Base-by-base conservation (phyloP, 2,888 invertebrate species). In the Fragum sueziense region DNA sequence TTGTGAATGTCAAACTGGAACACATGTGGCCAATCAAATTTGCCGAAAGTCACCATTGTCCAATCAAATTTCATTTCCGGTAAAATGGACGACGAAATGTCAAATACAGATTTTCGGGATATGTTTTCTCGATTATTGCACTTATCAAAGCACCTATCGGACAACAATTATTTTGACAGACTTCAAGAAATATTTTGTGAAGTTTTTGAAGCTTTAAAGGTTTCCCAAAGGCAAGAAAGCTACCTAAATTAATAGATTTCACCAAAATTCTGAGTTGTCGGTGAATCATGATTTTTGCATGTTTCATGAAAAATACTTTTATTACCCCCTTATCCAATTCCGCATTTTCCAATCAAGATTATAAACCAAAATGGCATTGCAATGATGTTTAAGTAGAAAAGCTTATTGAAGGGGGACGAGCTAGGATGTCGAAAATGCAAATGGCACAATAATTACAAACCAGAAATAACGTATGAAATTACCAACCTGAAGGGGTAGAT, bases 1-100 rank as follows among this genome's bases (percentile, higher is more conserved):
- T n/a, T 62, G 27, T 57, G 7, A 57, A 22, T 57, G 57, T 57
- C 57, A 57, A 22, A 57, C 25, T 22, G 41, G 29, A 57, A n/a
- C 57, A 57, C 57, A 22, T 57, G 57, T 25, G 25, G 7, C 57
- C 57, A 57, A 57, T 57, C 20, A 57, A 57, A 57, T 57, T 11
- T 1, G 14, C 57, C 2, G 57, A 57, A 6, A 9, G n/a, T 47
- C 3, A 20, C n/a, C 47, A n/a, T 20, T 47, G n/a, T 4, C 47
- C 47, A 47, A 47, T 47, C 2, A 34, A 65, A 1, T 25, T 0
- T 65, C 3, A 65, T 2, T 65, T 65, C 65, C 65, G 65, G 25
- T 14, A 37, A 65, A 65, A 65, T 65, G 65, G 41, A n/a, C 41
- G 65, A 65, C 25, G 27, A 25, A 37, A 65, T 22, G 6, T 1